Base-by-base conservation (phyloP, 2,113 vertebrate species). In the Geococcyx californianus region DNA sequence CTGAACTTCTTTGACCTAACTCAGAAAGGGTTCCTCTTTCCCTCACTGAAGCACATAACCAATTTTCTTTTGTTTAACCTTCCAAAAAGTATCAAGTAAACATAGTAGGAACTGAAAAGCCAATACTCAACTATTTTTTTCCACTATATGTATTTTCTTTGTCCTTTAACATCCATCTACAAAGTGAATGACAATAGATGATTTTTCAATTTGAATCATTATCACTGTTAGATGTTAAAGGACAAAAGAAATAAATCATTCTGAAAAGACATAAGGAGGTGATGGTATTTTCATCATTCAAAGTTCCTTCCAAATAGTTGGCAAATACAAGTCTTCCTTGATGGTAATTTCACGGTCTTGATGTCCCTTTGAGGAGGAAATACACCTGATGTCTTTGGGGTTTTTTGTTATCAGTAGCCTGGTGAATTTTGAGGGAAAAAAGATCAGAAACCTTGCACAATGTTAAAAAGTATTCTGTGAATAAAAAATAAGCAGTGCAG, bases 211-310 rank as follows among this genome's bases (percentile, higher is more conserved):
- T 92, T 96, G 90, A 96, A 88, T 96, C 82, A 95, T 86, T 83
- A 94, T 88, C 79, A 49, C 59, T 92, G 31, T 76, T 92, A 94
- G 85, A 90, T 52, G 55, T 90, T 86, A 95, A 88, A 94, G 85
- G 87, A 93, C 88, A 92, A 92, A 94, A 52, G 42, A 96, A 92
- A 97, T 95, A 95, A 94, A 97, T 96, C 88, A 96, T 91, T 85
- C 51, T 84, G 51, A 92, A 93, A 90, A 96, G 81, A 87, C 78
- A 36, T n/a, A 79, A 76, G 81, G 52, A 89, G 29, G 16, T 86
- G 75, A 55, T 66, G 16, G 72, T 74, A 24, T 83, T 96, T 93
- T 88, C 93, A 86, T 88, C 80, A 86, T 83, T 90, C 72, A 93
- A 88, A 88, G 60, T 26, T 77, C 78, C 80, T 93, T 94, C 34